These are phyloP conservation scores for Apostichopus parvimensis DNA, from an alignment of 35 echinoderm and acorn worm genomes.

Conservation along the genomic window DNA sequence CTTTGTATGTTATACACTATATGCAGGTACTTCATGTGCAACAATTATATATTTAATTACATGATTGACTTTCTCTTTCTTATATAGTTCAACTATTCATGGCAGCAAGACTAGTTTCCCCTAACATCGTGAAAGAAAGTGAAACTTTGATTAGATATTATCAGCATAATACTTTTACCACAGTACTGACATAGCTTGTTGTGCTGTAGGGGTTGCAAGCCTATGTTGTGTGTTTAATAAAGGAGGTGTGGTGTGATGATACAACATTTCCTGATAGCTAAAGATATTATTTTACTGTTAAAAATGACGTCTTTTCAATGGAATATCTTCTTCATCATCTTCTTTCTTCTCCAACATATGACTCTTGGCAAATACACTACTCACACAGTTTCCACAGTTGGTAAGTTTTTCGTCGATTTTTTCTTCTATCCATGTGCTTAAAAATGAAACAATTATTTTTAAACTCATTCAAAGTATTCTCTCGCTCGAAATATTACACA, in stretches of 20 bases:
- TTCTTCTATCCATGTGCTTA: too few species aligned
- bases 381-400: too few species aligned
- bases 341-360: not conserved
- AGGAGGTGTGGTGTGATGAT: not conserved
- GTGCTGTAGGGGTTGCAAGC: too few species aligned
- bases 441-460: too few species aligned
- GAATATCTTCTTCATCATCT: not conserved
- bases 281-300: not conserved
- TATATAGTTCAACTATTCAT: not conserved
- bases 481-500: too few species aligned
- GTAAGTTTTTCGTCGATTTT: too few species aligned
- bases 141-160: not conserved
- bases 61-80: conserved; percentile 14
- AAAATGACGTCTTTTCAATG: not conserved
- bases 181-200: not conserved
- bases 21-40: conserved; percentile 13
- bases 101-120: too few species aligned
- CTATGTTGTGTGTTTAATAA: not conserved
- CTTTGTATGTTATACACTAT: not conserved
- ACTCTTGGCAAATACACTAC: too few species aligned
- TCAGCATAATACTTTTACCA: not conserved
- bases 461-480: too few species aligned
- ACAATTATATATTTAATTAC: conserved; percentile 16
- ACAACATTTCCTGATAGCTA: not conserved
- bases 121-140: not conserved